phyloP scores from a whole-genome alignment of 2,113 vertebrate genomes.

The Vimba vimba region DNA sequence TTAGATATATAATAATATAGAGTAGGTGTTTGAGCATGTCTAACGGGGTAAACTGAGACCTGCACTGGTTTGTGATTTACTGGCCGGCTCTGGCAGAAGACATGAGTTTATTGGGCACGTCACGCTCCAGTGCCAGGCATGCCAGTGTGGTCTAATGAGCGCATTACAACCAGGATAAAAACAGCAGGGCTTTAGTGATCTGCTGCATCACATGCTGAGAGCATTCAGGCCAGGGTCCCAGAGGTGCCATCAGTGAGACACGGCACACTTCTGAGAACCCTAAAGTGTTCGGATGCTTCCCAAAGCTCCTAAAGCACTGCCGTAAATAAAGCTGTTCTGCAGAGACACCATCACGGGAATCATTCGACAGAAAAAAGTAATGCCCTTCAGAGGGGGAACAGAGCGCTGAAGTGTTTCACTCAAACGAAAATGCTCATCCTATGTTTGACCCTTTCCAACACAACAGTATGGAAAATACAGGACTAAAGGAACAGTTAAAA shows the following conservation, averaged over 20 bases:
- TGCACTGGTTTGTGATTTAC: constrained; percentile 5
- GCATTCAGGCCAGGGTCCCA: constrained; percentile 26
- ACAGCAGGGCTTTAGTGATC: constrained; percentile 48
- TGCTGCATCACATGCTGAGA: constrained; percentile 13
- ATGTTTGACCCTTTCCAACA: background rate
- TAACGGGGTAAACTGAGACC: background rate
- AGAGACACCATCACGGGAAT: background rate
- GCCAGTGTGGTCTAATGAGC: constrained; percentile 5
- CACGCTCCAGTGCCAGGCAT: constrained; percentile 23
- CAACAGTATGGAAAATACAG: background rate
- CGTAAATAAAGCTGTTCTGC: constrained; percentile 19
- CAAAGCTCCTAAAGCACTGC: constrained; percentile 28
- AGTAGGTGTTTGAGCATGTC: background rate
- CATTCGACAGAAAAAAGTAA: background rate
- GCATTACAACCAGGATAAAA: constrained; percentile 46
- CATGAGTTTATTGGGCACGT: background rate
- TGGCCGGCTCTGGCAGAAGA: constrained; percentile 12
- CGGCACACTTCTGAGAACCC: background rate
- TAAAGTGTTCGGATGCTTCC: constrained; percentile 25
- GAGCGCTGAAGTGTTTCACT: background rate
- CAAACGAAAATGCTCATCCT: background rate
- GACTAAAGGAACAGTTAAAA: background rate
- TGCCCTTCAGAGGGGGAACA: constrained; percentile 7
- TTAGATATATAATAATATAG: too few species aligned
- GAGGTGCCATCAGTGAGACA: background rate